Evolutionary conservation across 2,797 vertebrate species (phyloP).

Genomic region (Gastrophryne carolinensis): DNA sequence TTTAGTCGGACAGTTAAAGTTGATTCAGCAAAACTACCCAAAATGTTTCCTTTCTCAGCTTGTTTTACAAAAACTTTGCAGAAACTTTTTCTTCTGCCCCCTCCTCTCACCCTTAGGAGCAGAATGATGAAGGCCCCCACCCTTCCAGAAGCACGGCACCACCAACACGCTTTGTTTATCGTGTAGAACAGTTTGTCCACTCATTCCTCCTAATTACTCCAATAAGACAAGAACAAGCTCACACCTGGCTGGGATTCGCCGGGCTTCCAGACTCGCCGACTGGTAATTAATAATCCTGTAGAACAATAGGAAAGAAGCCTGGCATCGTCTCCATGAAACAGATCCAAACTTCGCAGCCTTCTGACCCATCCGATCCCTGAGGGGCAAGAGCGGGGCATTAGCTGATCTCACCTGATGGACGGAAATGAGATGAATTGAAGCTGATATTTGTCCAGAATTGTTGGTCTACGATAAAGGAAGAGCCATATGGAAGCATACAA

Average conservation of each 20-base stretch:
- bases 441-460: conserved; percentile 14
- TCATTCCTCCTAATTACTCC: conserved; percentile 48
- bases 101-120: too few relatives aligned
- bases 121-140: too few relatives aligned
- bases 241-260: conserved; percentile 46
- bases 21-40: too few relatives aligned
- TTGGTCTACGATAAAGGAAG: background rate
- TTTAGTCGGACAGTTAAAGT: too few relatives aligned
- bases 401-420: conserved; percentile 33
- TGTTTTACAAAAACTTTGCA: too few relatives aligned
- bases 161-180: conserved; percentile 3
- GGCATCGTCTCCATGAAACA: conserved; percentile 30
- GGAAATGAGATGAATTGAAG: conserved; percentile 16
- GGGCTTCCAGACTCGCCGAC: conserved; percentile 25
- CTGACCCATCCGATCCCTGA: conserved; percentile 42
- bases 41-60: too few relatives aligned
- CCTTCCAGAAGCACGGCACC: too few relatives aligned
- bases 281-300: conserved; percentile 48
- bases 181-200: conserved; percentile 32
- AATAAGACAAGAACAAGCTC: conserved; percentile 8
- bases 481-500: background rate
- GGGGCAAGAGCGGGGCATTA: conserved; percentile 6
- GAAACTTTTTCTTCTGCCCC: too few relatives aligned
- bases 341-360: conserved; percentile 18
- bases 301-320: conserved; percentile 46